phyloP scores from a whole-genome alignment of 2,888 invertebrate species.

The Nomada hirtipes region DNA sequence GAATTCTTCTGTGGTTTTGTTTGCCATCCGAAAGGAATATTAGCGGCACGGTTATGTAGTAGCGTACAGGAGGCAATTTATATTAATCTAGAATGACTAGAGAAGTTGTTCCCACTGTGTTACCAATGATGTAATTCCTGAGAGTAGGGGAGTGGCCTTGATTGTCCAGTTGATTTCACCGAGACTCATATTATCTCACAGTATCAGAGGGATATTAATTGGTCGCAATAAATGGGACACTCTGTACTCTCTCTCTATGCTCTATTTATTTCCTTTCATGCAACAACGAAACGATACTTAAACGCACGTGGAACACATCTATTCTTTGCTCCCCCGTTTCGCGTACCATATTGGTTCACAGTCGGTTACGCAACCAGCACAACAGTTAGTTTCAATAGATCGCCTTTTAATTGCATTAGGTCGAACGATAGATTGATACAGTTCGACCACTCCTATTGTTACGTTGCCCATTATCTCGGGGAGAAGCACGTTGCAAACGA shows the following conservation, averaged over 20 bases:
- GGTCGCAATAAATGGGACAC: neutral
- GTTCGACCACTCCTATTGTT: constrained; percentile 41
- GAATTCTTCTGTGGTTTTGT: too few relatives aligned
- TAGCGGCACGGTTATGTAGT: too few relatives aligned
- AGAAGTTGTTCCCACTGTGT: too few relatives aligned
- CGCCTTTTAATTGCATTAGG: constrained; percentile 56
- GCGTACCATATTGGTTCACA: constrained; percentile 24
- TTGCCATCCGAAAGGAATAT: too few relatives aligned
- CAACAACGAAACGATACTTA: constrained; percentile 7
- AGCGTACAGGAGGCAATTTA: too few relatives aligned
- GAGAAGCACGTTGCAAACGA: neutral
- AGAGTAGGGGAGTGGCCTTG: neutral
- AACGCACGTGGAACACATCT: neutral
- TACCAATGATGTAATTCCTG: neutral
- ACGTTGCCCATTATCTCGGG: constrained; percentile 31
- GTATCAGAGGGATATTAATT: neutral
- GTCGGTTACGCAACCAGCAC: constrained; percentile 34
- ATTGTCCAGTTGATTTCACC: neutral
- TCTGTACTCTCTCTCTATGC: neutral
- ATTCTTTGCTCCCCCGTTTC: neutral
- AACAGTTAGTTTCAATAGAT: constrained; percentile 50
- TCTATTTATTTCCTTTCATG: neutral
- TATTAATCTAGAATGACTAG: too few relatives aligned
- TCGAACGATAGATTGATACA: constrained; percentile 31
- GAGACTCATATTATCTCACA: neutral